Evolutionary conservation across 92 coral and sea anemone species (phyloP), one percentile per base, ranked within the genome.

Genomic region (Porites rus): DNA sequence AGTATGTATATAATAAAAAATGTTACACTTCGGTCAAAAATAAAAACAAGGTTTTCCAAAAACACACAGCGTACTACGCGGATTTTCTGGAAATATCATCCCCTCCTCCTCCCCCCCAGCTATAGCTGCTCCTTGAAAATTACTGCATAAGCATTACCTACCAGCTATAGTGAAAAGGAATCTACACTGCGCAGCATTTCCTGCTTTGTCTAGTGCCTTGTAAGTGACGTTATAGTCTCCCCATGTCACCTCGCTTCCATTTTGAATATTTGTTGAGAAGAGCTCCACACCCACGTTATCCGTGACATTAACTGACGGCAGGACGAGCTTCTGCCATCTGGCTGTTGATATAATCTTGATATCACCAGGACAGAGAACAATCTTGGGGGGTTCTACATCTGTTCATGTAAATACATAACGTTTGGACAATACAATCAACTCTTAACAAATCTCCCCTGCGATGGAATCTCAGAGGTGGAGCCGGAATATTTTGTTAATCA

Each of bases 341-440:
- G 74, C 31, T 6, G 8, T 10, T 8, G 86, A 80, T 11, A 69
- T 79, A 21, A 79, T 65, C 12, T 72, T 61, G 13, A 72, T 22
- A 12, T 73, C 83, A 56, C 22, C 70, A 7, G 95, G 93, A 71
- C 95, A 92, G 10, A 10, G 17, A 14, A 70, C 72, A 7, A 80
- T 72, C 43, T 18, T 75, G 3, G 95, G 95, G 17, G 83, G 79
- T 69, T 92, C 95, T 8, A 22, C 17, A 78, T 92, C 95, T 92
- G 75, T 20, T 28, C 38, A 18, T 56, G 61, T 56, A 14, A 56
- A 56, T 10, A 10, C 11, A 56, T 6, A 56, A 56, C 61, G 61
- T 56, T 38, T 56, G 13, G 16, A 56, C 17, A 56, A 56, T 56
- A 56, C 6, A 38, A 38, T 38, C 46, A 38, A 38, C 46, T 38